Percentiles rank a stretch among this genome's conserved stretches.
Conservation (phyloP, 2,888 invertebrate genomes). For the Mythimna ferrago region DNA sequence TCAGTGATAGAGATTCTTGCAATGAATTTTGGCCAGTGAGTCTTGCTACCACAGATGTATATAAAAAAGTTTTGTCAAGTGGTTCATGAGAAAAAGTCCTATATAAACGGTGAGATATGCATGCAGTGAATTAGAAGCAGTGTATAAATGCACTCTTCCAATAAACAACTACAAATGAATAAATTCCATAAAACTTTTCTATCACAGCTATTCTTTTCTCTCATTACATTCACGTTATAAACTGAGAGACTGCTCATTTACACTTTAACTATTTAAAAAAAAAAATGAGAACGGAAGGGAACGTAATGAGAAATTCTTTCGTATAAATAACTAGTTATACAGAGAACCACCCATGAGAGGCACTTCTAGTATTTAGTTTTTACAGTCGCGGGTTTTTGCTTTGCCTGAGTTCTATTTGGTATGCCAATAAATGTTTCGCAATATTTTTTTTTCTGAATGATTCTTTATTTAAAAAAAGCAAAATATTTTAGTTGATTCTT, state of each 20-base stretch:
- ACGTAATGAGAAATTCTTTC: conserved; percentile 76
- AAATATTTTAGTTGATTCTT: not conserved
- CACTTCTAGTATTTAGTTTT: conserved; percentile 47
- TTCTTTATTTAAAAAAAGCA: conserved; percentile 4
- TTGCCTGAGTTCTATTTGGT: conserved; percentile 43
- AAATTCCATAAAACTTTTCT: conserved; percentile 25
- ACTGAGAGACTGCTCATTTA: conserved; percentile 63
- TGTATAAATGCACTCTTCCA: not conserved
- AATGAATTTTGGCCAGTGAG: not conserved
- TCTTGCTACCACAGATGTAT: not conserved
- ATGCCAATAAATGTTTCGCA: conserved; percentile 30
- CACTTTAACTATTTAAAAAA: conserved; percentile 68
- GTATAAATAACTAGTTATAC: conserved; percentile 54
- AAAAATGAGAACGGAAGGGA: conserved; percentile 63
- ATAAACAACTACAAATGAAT: conserved; percentile 33
- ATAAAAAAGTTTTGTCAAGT: not conserved
- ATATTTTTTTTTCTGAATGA: conserved; percentile 26
- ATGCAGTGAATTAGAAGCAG: not conserved
- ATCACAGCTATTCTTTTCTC: conserved; percentile 55
- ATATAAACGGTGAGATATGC: not conserved
- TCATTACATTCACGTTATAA: conserved; percentile 69
- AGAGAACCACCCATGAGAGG: conserved; percentile 46
- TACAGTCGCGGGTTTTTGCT: conserved; percentile 31
- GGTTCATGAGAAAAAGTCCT: not conserved
- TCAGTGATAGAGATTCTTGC: not conserved